These are phyloP conservation scores for Drosophila parabipectinata DNA, from an alignment of 1,140 invertebrate genomes.

Conservation along the genomic window DNA sequence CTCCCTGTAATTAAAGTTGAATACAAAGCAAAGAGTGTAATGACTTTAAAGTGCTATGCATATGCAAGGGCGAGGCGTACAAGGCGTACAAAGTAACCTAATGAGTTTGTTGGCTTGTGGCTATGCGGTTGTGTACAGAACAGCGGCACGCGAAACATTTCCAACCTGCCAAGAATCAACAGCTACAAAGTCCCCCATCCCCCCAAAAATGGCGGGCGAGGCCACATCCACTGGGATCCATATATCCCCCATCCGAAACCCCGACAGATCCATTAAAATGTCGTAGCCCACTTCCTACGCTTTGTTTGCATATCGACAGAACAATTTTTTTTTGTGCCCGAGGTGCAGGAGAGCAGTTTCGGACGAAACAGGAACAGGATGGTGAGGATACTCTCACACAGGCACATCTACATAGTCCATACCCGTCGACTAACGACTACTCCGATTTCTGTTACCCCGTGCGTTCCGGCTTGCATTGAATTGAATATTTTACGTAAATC, in stretches of 20 bases:
- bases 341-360: constrained; percentile 4
- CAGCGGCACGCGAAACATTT: background rate
- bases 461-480: constrained; percentile 19
- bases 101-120: constrained; percentile 40
- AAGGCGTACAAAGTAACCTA: constrained; percentile 29
- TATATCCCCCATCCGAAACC: constrained; percentile 1
- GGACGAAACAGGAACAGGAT: constrained; percentile 2
- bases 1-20: constrained; percentile 88
- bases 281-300: constrained; percentile 23
- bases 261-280: constrained; percentile 38
- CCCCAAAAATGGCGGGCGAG: background rate
- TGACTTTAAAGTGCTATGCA: constrained; percentile 7
- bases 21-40: constrained; percentile 5
- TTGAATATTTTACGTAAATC: constrained; percentile 55
- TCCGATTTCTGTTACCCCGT: constrained; percentile 6
- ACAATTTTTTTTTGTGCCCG: constrained; percentile 5
- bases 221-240: constrained; percentile 6
- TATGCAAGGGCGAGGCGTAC: constrained; percentile 2
- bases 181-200: constrained; percentile 5
- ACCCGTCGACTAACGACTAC: constrained; percentile 5
- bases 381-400: too few relatives aligned
- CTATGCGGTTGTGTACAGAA: constrained; percentile 9
- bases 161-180: constrained; percentile 25
- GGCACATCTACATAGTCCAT: background rate
- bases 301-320: constrained; percentile 24